phyloP scores from a whole-genome alignment of 2,888 invertebrate species.

The Anodontia alba region DNA sequence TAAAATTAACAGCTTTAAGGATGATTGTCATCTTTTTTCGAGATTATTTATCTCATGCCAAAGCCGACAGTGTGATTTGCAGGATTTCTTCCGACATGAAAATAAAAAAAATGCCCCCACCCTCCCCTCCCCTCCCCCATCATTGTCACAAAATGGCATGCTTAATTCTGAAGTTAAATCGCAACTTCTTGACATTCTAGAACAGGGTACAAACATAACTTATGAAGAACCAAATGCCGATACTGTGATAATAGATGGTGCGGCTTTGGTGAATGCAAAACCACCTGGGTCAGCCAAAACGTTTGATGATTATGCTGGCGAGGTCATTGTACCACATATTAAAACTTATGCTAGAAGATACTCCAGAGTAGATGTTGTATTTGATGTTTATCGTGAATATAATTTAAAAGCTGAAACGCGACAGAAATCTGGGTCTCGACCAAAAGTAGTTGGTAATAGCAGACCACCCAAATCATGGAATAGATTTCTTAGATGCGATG shows the following conservation, averaged over 20 bases:
- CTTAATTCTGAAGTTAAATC: background rate
- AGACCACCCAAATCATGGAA: background rate
- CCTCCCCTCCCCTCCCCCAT: background rate
- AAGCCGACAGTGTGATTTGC: background rate
- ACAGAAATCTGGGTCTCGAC: background rate
- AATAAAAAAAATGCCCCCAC: too few species aligned
- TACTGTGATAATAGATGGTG: background rate
- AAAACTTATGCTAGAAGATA: background rate
- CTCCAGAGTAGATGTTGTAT: background rate
- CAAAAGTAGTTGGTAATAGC: background rate
- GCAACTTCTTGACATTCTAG: background rate
- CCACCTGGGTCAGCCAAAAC: background rate
- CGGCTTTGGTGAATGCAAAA: background rate
- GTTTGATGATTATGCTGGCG: background rate
- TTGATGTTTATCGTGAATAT: background rate
- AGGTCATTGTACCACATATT: background rate
- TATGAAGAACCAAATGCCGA: background rate
- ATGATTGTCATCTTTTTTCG: background rate
- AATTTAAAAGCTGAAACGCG: background rate
- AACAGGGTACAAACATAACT: background rate
- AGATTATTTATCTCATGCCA: background rate
- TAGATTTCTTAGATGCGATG: background rate
- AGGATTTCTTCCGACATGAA: background rate
- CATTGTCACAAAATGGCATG: background rate
- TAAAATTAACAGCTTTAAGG: background rate